phyloP scores from a whole-genome alignment of 2,797 vertebrate species.

The Anabacerthia variegaticeps region DNA sequence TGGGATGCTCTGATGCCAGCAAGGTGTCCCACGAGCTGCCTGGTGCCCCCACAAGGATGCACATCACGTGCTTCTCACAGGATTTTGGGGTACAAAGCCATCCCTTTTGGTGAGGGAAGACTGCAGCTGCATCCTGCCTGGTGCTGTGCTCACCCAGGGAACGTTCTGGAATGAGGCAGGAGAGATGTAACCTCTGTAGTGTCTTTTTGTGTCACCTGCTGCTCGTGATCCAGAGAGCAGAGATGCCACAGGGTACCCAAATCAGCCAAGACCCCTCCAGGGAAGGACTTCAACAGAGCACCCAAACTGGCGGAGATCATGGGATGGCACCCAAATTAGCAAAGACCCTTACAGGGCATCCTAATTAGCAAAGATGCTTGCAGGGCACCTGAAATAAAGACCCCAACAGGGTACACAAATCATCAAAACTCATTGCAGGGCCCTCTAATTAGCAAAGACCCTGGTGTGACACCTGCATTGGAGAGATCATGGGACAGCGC shows the following conservation, averaged over 20 bases:
- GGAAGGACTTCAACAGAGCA: not conserved
- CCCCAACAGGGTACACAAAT: too few relatives aligned
- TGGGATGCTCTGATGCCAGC: not conserved
- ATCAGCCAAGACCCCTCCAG: too few relatives aligned
- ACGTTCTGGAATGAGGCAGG: fast-evolving
- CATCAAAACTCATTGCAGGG: not conserved
- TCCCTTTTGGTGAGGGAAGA: fast-evolving
- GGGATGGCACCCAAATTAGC: not conserved
- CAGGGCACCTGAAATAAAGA: not conserved
- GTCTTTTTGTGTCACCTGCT: not conserved
- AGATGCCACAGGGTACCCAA: not conserved
- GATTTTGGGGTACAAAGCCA: not conserved
- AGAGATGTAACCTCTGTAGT: fast-evolving
- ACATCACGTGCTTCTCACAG: fast-evolving
- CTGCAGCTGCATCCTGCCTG: fast-evolving
- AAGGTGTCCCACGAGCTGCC: not conserved
- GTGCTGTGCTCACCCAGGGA: fast-evolving
- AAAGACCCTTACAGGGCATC: not conserved
- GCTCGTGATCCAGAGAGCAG: not conserved
- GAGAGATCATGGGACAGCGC: not conserved
- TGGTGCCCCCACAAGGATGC: fast-evolving
- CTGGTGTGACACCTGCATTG: not conserved
- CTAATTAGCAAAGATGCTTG: not conserved
- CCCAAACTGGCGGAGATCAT: too few relatives aligned
- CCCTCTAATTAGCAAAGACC: not conserved